Conservation (phyloP, 2,113 vertebrate species). For the Leptodactylus fuscus region DNA sequence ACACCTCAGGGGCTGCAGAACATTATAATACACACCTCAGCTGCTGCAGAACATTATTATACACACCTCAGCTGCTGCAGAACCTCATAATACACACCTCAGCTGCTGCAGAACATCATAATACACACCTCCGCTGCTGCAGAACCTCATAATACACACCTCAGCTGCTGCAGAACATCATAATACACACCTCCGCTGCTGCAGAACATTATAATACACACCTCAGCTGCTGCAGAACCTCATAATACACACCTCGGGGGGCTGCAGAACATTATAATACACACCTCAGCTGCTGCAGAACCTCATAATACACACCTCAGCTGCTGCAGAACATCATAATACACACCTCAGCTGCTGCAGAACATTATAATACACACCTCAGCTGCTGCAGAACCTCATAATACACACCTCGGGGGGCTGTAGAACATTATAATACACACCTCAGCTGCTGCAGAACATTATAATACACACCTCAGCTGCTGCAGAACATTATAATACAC, state of each 20-base stretch:
- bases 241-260: not conserved
- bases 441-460: not conserved
- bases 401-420: not conserved
- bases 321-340: not conserved
- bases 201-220: not conserved
- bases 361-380: not conserved
- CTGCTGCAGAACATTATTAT: not conserved
- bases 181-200: not conserved
- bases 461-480: not conserved
- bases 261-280: no score
- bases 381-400: conserved; percentile 2
- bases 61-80: not conserved
- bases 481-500: not conserved
- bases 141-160: not conserved
- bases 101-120: not conserved
- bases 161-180: not conserved
- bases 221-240: not conserved
- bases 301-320: not conserved
- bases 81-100: not conserved
- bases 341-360: not conserved
- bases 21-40: not conserved
- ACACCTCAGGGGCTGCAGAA: not conserved
- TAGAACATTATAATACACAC: no score
- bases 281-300: not conserved
- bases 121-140: not conserved